Evolutionary conservation across 2,113 vertebrate genomes (phyloP).

Genomic region (Pao palembangensis): DNA sequence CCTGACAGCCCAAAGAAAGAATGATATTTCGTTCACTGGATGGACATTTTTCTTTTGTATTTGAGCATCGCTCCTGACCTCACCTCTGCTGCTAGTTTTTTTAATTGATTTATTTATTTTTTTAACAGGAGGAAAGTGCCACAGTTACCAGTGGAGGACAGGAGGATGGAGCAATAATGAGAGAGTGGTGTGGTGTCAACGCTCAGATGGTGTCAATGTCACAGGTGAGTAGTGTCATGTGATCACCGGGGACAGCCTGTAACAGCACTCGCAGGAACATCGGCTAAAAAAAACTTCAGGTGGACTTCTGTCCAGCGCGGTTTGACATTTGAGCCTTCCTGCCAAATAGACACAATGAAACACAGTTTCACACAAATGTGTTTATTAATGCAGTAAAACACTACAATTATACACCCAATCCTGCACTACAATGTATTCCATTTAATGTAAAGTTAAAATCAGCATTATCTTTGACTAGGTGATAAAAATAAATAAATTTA

Average conservation of each 20-base stretch:
- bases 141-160: slow-evolving; percentile 87
- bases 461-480: too few species aligned
- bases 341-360: too few species aligned
- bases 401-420: too few species aligned
- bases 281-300: neutral
- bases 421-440: too few species aligned
- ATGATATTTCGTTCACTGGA: too few species aligned
- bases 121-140: slow-evolving; percentile 87
- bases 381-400: too few species aligned
- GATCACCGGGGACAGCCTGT: neutral
- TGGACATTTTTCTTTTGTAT: too few species aligned
- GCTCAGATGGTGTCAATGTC: slow-evolving; percentile 93
- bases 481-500: too few species aligned
- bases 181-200: slow-evolving; percentile 92
- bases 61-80: too few species aligned
- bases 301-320: neutral
- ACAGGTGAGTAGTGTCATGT: slow-evolving; percentile 78
- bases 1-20: slow-evolving; percentile 9
- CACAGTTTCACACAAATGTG: too few species aligned
- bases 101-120: slow-evolving; percentile 34
- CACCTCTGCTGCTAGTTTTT: slow-evolving; percentile 6
- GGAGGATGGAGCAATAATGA: slow-evolving; percentile 88
- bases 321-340: neutral
- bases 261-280: slow-evolving; percentile 1
- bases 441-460: too few species aligned